These are phyloP conservation scores for Mesochorus sp. DNA, from an alignment of 2,888 invertebrate species.

Conservation along the genomic window DNA sequence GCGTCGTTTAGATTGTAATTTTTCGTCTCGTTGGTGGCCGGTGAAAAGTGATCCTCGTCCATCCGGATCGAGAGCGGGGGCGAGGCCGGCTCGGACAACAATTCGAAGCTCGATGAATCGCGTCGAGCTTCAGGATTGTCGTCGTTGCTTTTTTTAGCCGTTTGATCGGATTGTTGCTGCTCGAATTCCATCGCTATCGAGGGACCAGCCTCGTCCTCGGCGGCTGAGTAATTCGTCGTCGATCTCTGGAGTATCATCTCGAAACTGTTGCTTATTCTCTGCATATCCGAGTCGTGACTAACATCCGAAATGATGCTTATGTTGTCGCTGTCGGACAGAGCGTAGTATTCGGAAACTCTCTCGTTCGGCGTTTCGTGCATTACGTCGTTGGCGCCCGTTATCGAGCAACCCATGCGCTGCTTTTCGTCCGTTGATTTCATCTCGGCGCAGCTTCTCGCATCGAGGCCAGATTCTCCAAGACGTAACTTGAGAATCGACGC, in stretches of 20 bases:
- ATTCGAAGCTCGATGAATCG: conserved; percentile 67
- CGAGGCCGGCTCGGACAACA: conserved; percentile 64
- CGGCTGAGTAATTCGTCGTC: conserved; percentile 33
- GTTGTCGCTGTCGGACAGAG: conserved; percentile 77
- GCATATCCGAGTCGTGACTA: conserved; percentile 68
- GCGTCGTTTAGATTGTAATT: conserved; percentile 55
- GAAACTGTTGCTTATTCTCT: conserved; percentile 60
- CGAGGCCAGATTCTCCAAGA: background rate
- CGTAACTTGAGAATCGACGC: conserved; percentile 21
- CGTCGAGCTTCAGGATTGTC: conserved; percentile 62
- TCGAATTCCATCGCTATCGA: background rate
- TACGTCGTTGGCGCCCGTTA: conserved; percentile 48
- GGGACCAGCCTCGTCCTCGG: conserved; percentile 6
- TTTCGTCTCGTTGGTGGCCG: conserved; percentile 39
- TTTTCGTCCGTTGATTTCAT: conserved; percentile 1
- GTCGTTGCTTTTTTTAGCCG: no score
- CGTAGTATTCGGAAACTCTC: conserved; percentile 59
- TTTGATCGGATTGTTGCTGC: no score
- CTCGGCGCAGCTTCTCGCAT: background rate
- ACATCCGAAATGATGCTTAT: conserved; percentile 75
- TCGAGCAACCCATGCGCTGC: conserved; percentile 36
- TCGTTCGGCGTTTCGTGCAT: conserved; percentile 45
- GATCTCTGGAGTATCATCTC: conserved; percentile 75
- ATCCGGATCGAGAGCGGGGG: conserved; percentile 62
- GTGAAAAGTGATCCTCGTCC: conserved; percentile 65